Evolutionary conservation across 1,140 invertebrate species (phyloP), one percentile per base, ranked within the genome.

Genomic region (Atta cephalotes): DNA sequence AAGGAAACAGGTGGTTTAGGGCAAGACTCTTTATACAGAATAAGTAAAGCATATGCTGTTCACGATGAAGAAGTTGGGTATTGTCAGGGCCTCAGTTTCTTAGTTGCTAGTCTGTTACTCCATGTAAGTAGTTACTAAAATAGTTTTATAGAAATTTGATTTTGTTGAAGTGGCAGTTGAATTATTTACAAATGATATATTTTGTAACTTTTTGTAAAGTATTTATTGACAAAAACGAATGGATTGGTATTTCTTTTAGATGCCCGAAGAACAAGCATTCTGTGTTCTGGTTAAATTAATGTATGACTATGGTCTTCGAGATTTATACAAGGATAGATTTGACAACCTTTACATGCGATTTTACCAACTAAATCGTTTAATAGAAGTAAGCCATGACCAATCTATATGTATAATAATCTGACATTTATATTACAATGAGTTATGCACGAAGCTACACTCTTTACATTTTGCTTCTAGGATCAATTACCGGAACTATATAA

Each of bases 201-300:
- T 70, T 70, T 51, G 12, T 39, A 14, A 51, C 39, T 45, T 51
- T 60, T 86, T 81, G 56, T 77, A 49, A 31, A 85, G 21, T 66
- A 39, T 81, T 71, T 56, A 66, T 70, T 39, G 35, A 90, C 3
- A 65, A 71, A 89, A 85, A 90, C 31, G 6, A 80, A 60, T 21
- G 45, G 49, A 58, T 10, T 45, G 12, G 12, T 71, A 62, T 90
- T 87, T 80, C 3, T 95, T 95, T 7, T 93, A 99, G 98, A 99
- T 99, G 99, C 99, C 99, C 0, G 99, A 99, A 96, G 99, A 99
- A 94, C 99, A 99, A 96, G 98, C 99, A 1, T 99, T 99, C 95
- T 99, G 98, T 95, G 97, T 99, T 6, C 94, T 99, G 60, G 98
- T 99, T 1, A 98, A 98, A 91, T 97, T 99, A 9, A 99, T 99